Base-by-base conservation (phyloP, 2,797 vertebrate genomes). In the Tiaroga cobitis region DNA sequence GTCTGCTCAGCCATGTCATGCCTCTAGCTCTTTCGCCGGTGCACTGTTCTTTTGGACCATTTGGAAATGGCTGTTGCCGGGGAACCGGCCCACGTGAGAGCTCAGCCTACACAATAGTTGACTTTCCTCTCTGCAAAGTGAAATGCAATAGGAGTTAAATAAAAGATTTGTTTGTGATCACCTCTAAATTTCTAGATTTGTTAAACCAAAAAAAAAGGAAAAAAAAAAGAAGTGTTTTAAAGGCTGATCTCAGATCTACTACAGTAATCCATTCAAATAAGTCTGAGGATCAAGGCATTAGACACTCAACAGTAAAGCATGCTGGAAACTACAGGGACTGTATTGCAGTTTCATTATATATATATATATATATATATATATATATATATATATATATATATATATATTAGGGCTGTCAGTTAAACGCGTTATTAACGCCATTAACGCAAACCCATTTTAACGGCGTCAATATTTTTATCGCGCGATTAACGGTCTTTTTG, bases 201-300 rank as follows among this genome's bases (percentile, higher is more conserved):
- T 65, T 78, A 8, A 74, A 73, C 18, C 13, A 37, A 51, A 68
- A 67, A 46, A 21, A 9, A 46, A 34, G 4, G 11, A 43, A 3
- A 11, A 13, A 46, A 46, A 1, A 29, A 75, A 63, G 15, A 29
- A 10, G 32, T 16, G 34, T 61, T 79, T 43, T 74, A 63, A 54
- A 39, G 89, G 84, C 90, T 93, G 92, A 94, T 94, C 93, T 93
- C 91, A 87, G 87, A 91, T 91, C 89, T 90, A 93, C 91, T 93
- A 90, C 84, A 2, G 89, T 94, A 94, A 94, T 93, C 92, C 92
- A 93, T 93, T 95, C 92, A 94, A 94, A 93, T 92, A 92, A 93
- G 91, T 93, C 93, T 89, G 67, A 83, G 88, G 90, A 90, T 88
- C 88, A 91, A 94, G 93, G 90, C 92, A 94, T 93, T 93, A 93